phyloP scores from a whole-genome alignment of 2,113 vertebrate species.

The Sminthopsis crassicaudata region DNA sequence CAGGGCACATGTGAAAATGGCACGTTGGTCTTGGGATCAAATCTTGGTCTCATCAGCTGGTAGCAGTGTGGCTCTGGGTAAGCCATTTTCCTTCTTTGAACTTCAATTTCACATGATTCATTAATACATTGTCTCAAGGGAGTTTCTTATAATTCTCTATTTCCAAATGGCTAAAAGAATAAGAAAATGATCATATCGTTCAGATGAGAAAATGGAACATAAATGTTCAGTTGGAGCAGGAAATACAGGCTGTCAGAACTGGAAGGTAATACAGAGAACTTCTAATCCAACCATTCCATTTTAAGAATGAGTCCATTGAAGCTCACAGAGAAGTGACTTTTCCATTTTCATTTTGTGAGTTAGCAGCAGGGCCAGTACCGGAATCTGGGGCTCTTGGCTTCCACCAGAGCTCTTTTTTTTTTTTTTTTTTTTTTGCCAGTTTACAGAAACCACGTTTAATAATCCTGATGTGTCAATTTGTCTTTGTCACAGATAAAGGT shows the following conservation, averaged over 20 bases:
- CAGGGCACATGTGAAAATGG: neutral
- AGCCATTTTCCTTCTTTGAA: neutral
- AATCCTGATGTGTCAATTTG: constrained; percentile 21
- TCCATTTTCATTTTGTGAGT: neutral
- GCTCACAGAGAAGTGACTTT: neutral
- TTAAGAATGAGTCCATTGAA: neutral
- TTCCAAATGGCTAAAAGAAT: neutral
- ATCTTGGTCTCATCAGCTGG: neutral
- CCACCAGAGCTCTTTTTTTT: neutral
- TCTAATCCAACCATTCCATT: neutral
- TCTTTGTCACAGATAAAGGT: constrained; percentile 38
- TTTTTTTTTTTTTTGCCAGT: neutral
- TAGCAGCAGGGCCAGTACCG: neutral
- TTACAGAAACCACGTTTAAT: constrained; percentile 34
- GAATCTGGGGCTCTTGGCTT: neutral
- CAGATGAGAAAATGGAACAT: neutral
- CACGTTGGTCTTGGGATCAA: neutral
- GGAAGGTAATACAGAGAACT: neutral
- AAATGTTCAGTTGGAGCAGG: neutral
- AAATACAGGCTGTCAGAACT: neutral
- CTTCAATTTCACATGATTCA: neutral
- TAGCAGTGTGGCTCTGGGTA: neutral
- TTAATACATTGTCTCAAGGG: neutral
- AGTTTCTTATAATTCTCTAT: neutral
- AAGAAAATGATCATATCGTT: neutral